Evolutionary conservation across 2,797 vertebrate species (phyloP).

Genomic region (Rhyacichthys aspro): DNA sequence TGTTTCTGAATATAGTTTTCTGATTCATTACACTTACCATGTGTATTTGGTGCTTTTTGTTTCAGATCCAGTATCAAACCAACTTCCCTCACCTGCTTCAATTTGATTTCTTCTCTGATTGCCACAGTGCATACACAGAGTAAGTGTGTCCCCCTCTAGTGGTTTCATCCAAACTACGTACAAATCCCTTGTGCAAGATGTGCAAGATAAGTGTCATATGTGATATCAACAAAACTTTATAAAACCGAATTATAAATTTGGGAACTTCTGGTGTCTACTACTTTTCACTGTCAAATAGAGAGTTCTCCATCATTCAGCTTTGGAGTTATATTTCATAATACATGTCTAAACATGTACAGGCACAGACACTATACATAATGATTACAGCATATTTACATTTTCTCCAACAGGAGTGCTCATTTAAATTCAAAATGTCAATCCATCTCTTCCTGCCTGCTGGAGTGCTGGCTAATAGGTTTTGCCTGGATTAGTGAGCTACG

Average conservation of each 20-base stretch:
- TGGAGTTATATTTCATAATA: not conserved
- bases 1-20: not conserved
- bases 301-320: too few relatives aligned
- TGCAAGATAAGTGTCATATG: too few relatives aligned
- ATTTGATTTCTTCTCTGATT: constrained; percentile 34
- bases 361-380: not conserved
- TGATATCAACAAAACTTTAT: too few relatives aligned
- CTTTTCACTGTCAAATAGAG: too few relatives aligned
- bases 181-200: not conserved
- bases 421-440: constrained; percentile 58
- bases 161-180: constrained; percentile 38
- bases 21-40: constrained; percentile 38
- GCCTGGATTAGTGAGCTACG: constrained; percentile 61
- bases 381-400: constrained; percentile 38
- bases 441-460: constrained; percentile 59
- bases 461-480: constrained; percentile 65
- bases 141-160: constrained; percentile 66
- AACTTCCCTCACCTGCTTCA: constrained; percentile 51
- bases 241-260: too few relatives aligned
- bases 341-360: constrained; percentile 28
- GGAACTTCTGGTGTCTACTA: too few relatives aligned
- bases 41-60: constrained; percentile 4
- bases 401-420: constrained; percentile 29
- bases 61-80: constrained; percentile 9
- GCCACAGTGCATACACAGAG: too few relatives aligned